Base-by-base conservation (phyloP, 2,888 invertebrate genomes). In the Xanthia icteritia region DNA sequence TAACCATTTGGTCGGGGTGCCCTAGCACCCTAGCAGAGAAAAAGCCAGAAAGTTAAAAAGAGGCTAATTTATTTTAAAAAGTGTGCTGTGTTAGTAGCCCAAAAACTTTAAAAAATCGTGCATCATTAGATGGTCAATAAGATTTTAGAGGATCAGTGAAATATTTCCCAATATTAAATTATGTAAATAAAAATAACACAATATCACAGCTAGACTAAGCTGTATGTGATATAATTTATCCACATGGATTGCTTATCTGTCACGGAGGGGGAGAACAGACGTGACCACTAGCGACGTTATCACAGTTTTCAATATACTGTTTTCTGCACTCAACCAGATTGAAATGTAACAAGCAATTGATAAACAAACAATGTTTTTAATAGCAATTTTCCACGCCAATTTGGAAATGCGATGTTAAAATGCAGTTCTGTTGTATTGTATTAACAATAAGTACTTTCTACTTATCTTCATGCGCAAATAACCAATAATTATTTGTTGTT, bases 381-480 rank as follows among this genome's bases (percentile, higher is more conserved):
- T 71, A 79, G 80, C 73, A 70, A 73, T 79, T 39, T 75, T 75
- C 66, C 80, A 84, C 58, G 87, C 31, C 75, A 84, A 84, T 84
- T 74, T 86, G 48, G 51, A 71, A 63, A 70, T 73, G 56, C 63
- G 31, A 54, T 68, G 79, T 83, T 64, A 54, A 83, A 86, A 60
- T 71, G 63, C 70, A 63, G n/a, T 61, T 60, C 1, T 69, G 11
- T 71, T 68, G 68, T 60, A 73, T 70, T 73, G 69, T 73, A 15
- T 63, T 23, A 60, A 71, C 67, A 77, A 68, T 69, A 6, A 73
- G 1, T 65, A 60, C 31, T 80, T 80, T 81, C 61, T 54, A 58
- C 69, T 79, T 86, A 84, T 77, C 81, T 75, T 80, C 51, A 75
- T 48, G 71, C 65, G 75, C 77, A 81, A 84, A 87, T 85, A 68